Evolutionary conservation across 1,140 invertebrate genomes (phyloP).

Genomic region (Drosophila tristis): DNA sequence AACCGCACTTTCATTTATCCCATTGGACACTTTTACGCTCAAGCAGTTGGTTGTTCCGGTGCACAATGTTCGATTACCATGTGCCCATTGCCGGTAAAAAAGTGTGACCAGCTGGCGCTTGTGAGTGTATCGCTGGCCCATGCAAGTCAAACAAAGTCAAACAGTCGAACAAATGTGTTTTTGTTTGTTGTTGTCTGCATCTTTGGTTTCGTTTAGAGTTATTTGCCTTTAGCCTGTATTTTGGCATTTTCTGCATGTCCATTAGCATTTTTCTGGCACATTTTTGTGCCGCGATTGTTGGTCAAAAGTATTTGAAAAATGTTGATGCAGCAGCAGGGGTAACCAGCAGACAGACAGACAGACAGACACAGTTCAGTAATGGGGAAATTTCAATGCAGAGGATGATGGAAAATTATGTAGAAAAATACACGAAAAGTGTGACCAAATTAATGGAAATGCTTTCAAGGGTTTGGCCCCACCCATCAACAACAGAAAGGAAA

Average conservation of each 20-base stretch:
- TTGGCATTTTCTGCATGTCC: constrained; percentile 69
- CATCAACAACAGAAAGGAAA: too few relatives aligned
- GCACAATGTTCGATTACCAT: not conserved
- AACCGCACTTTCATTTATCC: too few relatives aligned
- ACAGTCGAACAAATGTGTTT: not conserved
- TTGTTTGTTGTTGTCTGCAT: not conserved
- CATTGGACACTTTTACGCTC: too few relatives aligned
- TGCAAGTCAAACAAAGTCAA: too few relatives aligned
- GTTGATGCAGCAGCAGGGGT: constrained; percentile 6
- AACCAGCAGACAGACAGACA: too few relatives aligned
- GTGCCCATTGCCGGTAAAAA: constrained; percentile 2
- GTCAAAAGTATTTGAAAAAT: constrained; percentile 25
- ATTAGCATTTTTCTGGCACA: constrained; percentile 58
- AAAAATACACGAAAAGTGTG: not conserved
- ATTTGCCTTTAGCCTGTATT: constrained; percentile 67
- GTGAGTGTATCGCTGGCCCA: not conserved
- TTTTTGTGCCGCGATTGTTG: constrained; percentile 37
- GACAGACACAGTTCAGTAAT: too few relatives aligned
- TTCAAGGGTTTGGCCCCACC: too few relatives aligned
- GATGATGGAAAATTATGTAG: not conserved
- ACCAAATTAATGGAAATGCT: not conserved
- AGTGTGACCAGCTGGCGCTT: constrained; percentile 19
- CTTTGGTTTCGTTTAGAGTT: constrained; percentile 49
- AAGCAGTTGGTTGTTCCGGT: not conserved
- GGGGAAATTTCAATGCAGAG: too few relatives aligned